These are phyloP conservation scores for Pollimyrus isidori DNA, from an alignment of 2,113 vertebrate genomes.

Conservation along the genomic window DNA sequence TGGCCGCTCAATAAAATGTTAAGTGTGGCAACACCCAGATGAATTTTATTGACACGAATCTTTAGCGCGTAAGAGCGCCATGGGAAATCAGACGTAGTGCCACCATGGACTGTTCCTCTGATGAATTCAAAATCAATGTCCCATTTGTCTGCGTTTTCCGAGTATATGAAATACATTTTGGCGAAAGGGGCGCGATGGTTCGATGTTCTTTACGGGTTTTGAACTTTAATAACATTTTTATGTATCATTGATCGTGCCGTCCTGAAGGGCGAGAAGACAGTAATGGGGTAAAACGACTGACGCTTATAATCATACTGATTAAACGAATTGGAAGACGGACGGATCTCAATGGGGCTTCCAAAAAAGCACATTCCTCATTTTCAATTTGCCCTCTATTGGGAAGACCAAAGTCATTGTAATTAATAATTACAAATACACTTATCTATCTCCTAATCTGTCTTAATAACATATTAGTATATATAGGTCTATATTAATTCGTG, in stretches of 20 bases:
- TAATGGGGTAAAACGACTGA: conserved; percentile 56
- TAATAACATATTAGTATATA: background rate
- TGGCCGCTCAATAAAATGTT: conserved; percentile 66
- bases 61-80: conserved; percentile 66
- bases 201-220: conserved; percentile 50
- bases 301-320: conserved; percentile 21
- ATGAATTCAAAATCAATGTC: conserved; percentile 77
- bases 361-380: background rate
- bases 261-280: conserved; percentile 44
- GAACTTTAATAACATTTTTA: conserved; percentile 59
- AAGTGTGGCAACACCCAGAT: conserved; percentile 66
- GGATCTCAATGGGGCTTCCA: background rate
- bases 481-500: background rate
- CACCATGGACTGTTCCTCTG: conserved; percentile 43
- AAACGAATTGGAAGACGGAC: background rate
- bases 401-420: background rate
- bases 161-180: conserved; percentile 61
- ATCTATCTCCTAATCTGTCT: background rate
- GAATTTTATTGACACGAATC: conserved; percentile 75
- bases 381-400: background rate
- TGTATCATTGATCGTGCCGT: conserved; percentile 53
- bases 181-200: conserved; percentile 49
- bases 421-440: conserved; percentile 25
- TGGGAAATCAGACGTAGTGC: conserved; percentile 72
- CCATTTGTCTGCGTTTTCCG: conserved; percentile 57